These are phyloP conservation scores for Rhinolophus sinicus DNA, from an alignment of 2,113 vertebrate genomes.

Conservation along the genomic window DNA sequence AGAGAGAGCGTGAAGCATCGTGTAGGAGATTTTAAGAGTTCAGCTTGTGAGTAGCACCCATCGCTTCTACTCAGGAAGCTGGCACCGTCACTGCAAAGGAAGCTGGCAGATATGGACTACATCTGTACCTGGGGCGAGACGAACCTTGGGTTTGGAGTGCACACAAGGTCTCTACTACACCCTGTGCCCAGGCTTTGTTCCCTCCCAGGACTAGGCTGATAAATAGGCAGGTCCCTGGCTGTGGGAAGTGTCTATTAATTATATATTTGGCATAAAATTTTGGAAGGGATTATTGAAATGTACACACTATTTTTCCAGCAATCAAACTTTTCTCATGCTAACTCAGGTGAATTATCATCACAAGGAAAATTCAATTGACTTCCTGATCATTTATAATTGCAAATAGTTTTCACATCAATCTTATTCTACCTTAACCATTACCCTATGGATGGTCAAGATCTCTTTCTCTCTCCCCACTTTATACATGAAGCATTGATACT, in stretches of 20 bases:
- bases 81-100: not conserved
- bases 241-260: not conserved
- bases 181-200: not conserved
- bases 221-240: not conserved
- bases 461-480: not conserved
- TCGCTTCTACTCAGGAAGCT: not conserved
- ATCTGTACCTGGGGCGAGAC: not conserved
- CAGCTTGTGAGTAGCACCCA: not conserved
- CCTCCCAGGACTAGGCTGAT: not conserved
- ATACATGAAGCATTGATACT: not conserved
- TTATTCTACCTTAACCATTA: not conserved
- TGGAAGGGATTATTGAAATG: slow-evolving; percentile 30
- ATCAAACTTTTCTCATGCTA: not conserved
- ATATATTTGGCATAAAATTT: not conserved
- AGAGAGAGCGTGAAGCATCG: not conserved
- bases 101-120: not conserved
- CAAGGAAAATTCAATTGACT: not conserved
- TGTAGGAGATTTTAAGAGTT: not conserved
- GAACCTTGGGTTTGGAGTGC: accelerated
- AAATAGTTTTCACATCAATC: not conserved
- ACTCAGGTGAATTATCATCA: not conserved
- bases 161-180: not conserved
- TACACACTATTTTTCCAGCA: not conserved
- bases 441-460: not conserved
- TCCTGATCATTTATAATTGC: not conserved